Evolutionary conservation across 2,888 invertebrate species (phyloP), one percentile per base, ranked within the genome.

Genomic region (Rhagonycha lutea): DNA sequence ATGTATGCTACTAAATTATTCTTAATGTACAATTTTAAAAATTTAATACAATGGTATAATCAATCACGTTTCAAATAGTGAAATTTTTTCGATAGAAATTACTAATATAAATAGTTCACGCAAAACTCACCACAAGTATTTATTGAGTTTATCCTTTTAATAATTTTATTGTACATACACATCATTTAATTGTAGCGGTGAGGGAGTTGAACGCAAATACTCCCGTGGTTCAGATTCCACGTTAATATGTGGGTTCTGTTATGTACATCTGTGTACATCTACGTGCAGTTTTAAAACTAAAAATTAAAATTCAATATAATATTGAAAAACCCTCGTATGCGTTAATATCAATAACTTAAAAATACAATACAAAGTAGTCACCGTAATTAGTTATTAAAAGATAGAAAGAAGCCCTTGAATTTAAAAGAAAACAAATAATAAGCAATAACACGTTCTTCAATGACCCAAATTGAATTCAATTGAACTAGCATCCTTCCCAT

Each of bases 391-490:
- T 12, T 14, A 69, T 14, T 24, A 32, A 69, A 69, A 32, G 14
- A 65, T 65, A 47, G 65, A 60, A 68, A 60, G 61, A 14, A 67
- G 70, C 74, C 73, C 74, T 74, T 70, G 74, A 73, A 69, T 61
- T 23, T n/a, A 29, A 61, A 60, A 72, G 67, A 67, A 72, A 72
- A 67, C 23, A 60, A 65, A 68, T 32, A 73, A 69, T 62, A 32
- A 73, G 60, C 60, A 24, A 28, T 69, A 70, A 67, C 74, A 74
- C 74, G 74, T 76, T 75, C 75, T 79, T 79, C 79, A 79, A 75
- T 80, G 80, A 80, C 80, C 80, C 70, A 79, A 77, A 76, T 80
- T 62, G 75, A 80, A 80, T 78, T 77, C 32, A 76, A 72, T 76
- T 69, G 74, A 74, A 71, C 69, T 63, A 72, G 73, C 67, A 78